These are phyloP conservation scores for Zosterops hypoxanthus DNA, from an alignment of 2,113 vertebrate genomes.

Conservation along the genomic window DNA sequence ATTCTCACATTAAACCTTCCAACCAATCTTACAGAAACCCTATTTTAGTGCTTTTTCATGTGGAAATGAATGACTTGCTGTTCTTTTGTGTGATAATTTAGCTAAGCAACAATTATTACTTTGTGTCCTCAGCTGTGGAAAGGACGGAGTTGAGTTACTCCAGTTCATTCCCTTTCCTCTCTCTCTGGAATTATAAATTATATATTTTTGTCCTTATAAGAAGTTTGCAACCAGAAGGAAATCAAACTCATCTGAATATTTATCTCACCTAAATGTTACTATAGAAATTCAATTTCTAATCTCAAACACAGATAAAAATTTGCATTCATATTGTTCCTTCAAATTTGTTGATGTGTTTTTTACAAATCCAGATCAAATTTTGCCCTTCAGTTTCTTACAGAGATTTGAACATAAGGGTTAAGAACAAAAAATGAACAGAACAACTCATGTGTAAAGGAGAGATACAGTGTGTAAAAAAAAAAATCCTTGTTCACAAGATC, in stretches of 20 bases:
- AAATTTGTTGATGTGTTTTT: background rate
- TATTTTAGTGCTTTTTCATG: slow-evolving; percentile 61
- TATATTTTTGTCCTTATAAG: background rate
- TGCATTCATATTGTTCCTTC: background rate
- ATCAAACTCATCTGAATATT: background rate
- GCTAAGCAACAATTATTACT: slow-evolving; percentile 62
- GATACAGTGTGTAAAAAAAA: background rate
- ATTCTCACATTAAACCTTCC: slow-evolving; percentile 7
- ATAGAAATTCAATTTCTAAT: background rate
- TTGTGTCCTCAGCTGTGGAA: slow-evolving; percentile 63
- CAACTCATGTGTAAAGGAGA: background rate
- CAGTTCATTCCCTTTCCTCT: slow-evolving; percentile 17
- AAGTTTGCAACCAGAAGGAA: background rate
- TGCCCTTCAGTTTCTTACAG: background rate
- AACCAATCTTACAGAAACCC: slow-evolving; percentile 35
- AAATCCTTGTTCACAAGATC: background rate
- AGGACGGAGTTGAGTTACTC: slow-evolving; percentile 37
- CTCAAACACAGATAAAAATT: background rate
- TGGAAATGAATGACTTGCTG: slow-evolving; percentile 65
- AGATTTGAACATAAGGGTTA: background rate
- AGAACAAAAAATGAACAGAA: background rate
- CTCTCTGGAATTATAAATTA: slow-evolving; percentile 12
- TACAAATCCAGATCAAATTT: background rate
- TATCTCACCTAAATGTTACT: background rate
- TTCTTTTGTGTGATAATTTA: slow-evolving; percentile 63